Percentiles rank a stretch among this genome's conserved stretches.
Conservation (phyloP, 2,888 invertebrate species). For the Pelosia muscerda region DNA sequence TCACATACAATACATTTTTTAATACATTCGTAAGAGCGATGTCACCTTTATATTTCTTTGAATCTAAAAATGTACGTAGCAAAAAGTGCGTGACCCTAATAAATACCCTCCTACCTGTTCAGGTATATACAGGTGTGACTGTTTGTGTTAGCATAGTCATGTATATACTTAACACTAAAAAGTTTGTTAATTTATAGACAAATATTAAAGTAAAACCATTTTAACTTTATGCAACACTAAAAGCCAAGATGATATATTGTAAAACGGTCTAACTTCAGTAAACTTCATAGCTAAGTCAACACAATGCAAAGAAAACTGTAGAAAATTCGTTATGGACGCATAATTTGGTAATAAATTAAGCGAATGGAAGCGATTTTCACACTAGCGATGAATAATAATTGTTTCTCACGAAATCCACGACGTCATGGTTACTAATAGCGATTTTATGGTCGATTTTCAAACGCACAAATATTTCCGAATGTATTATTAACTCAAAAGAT, state of each 20-base stretch:
- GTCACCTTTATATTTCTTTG: too few species aligned
- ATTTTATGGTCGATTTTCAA: slow-evolving; percentile 49
- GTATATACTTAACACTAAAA: neutral
- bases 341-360: slow-evolving; percentile 59
- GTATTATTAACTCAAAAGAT: neutral
- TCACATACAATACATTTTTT: neutral
- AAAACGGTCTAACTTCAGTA: neutral
- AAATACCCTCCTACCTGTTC: too few species aligned
- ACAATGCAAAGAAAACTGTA: slow-evolving; percentile 49
- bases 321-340: slow-evolving; percentile 51
- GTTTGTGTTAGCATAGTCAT: too few species aligned
- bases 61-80: too few species aligned
- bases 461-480: neutral
- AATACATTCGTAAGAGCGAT: too few species aligned
- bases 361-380: slow-evolving; percentile 65
- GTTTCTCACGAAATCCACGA: slow-evolving; percentile 63
- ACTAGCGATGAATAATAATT: slow-evolving; percentile 61
- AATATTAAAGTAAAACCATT: neutral
- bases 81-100: too few species aligned
- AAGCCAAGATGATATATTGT: neutral
- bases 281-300: slow-evolving; percentile 18
- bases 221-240: neutral
- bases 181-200: neutral
- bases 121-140: too few species aligned
- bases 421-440: slow-evolving; percentile 51